phyloP scores from a whole-genome alignment of 2,888 invertebrate species.

The Agonopterix heracliana region DNA sequence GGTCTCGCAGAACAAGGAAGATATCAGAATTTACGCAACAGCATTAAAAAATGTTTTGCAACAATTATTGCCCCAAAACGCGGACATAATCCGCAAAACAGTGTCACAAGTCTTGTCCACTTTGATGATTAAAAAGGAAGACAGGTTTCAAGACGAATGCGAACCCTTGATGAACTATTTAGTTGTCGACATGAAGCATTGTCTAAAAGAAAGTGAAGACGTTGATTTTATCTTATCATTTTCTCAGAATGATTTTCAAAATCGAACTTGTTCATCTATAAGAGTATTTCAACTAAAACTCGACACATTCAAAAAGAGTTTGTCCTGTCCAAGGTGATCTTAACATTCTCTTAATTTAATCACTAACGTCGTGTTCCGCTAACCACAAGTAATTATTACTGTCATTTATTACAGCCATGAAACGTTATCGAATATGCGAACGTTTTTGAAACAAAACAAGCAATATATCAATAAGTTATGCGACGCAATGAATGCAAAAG shows the following conservation, averaged over 20 bases:
- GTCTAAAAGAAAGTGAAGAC: slow-evolving; percentile 62
- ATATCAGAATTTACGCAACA: slow-evolving; percentile 41
- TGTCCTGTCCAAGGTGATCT: slow-evolving; percentile 48
- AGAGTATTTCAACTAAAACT: slow-evolving; percentile 40
- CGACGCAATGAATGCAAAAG: slow-evolving; percentile 68
- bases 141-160: slow-evolving; percentile 40
- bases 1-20: slow-evolving; percentile 34
- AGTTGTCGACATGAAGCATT: slow-evolving; percentile 61
- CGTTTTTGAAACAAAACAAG: slow-evolving; percentile 71
- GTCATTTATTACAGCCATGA: slow-evolving; percentile 53
- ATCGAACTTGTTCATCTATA: slow-evolving; percentile 25
- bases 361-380: neutral
- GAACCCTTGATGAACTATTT: slow-evolving; percentile 67
- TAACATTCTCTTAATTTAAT: neutral
- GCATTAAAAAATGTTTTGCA: slow-evolving; percentile 61
- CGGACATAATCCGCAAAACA: slow-evolving; percentile 56
- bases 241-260: slow-evolving; percentile 24
- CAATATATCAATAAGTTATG: slow-evolving; percentile 70
- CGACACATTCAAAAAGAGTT: slow-evolving; percentile 35
- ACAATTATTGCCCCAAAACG: slow-evolving; percentile 54
- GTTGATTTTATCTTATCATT: slow-evolving; percentile 41
- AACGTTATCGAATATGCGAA: slow-evolving; percentile 69
- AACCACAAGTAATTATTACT: too few species aligned
- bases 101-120: slow-evolving; percentile 71
- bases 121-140: slow-evolving; percentile 61